A percentile compares a stretch with the other conserved stretches of the same genome.
These are phyloP conservation scores for Thyatira batis DNA, from an alignment of 2,888 invertebrate species.

Conservation along the genomic window DNA sequence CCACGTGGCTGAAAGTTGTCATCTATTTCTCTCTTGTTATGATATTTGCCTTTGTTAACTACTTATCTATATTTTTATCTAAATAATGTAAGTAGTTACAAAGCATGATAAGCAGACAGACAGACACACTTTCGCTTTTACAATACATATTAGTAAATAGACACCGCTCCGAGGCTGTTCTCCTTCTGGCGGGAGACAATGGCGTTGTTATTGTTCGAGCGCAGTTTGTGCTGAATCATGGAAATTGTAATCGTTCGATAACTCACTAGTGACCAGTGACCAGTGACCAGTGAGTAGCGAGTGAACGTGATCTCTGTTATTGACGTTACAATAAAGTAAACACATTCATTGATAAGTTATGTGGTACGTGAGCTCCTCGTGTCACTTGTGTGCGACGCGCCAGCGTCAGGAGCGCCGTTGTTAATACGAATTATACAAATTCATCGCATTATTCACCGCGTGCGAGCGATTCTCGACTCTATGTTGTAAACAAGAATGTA, in stretches of 20 bases:
- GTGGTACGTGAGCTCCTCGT: not conserved
- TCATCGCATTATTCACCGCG: not conserved
- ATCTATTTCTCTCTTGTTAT: no score
- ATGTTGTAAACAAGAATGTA: not conserved
- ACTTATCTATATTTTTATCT: no score
- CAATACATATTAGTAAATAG: not conserved
- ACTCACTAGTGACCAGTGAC: no score
- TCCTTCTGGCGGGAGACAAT: not conserved
- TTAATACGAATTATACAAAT: constrained; percentile 3
- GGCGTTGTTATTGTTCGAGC: not conserved
- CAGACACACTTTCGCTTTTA: no score
- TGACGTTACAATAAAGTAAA: not conserved
- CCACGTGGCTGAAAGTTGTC: no score
- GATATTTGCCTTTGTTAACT: no score
- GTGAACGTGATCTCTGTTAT: not conserved
- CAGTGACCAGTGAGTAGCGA: no score
- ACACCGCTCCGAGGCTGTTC: not conserved
- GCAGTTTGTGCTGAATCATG: not conserved
- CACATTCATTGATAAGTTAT: not conserved
- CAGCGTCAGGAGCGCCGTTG: not conserved
- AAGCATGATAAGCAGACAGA: no score
- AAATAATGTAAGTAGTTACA: no score
- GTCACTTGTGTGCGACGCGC: not conserved
- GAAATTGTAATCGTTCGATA: not conserved
- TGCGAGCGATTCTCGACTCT: not conserved